These are phyloP conservation scores for Pantala flavescens DNA, from an alignment of 1,140 invertebrate genomes.

Conservation along the genomic window DNA sequence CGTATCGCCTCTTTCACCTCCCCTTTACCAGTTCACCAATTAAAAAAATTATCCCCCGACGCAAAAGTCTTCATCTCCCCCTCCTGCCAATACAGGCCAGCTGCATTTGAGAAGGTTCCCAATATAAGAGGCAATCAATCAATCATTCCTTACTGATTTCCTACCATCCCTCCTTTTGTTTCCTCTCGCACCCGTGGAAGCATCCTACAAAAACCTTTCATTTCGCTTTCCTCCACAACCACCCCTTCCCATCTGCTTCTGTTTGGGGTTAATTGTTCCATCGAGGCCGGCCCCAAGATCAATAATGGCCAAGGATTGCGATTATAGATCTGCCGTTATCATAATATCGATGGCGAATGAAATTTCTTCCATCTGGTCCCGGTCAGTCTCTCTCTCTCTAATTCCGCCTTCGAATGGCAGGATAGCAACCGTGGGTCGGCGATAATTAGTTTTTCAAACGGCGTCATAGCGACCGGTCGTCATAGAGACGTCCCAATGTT, in stretches of 20 bases:
- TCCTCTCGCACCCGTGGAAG: background rate
- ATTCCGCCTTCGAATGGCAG: background rate
- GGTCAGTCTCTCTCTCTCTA: background rate
- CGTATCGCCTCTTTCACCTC: background rate
- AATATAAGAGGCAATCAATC: background rate
- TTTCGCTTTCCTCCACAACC: background rate
- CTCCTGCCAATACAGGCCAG: background rate
- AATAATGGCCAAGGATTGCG: background rate
- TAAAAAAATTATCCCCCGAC: background rate
- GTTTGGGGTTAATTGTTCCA: slow-evolving; percentile 1
- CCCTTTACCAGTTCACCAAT: background rate
- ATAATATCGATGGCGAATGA: slow-evolving; percentile 2
- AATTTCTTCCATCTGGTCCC: background rate
- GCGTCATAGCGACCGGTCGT: no score
- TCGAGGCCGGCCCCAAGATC: background rate
- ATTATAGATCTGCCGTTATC: background rate
- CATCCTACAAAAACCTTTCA: background rate
- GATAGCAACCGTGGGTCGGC: background rate
- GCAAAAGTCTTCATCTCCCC: background rate
- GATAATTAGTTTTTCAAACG: no score
- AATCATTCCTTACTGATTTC: background rate
- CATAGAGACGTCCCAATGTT: no score
- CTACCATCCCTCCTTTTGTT: background rate
- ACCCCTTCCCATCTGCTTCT: background rate
- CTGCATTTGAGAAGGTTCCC: background rate